phyloP scores from a whole-genome alignment of 1,140 invertebrate genomes.

The Drosophila miranda region DNA sequence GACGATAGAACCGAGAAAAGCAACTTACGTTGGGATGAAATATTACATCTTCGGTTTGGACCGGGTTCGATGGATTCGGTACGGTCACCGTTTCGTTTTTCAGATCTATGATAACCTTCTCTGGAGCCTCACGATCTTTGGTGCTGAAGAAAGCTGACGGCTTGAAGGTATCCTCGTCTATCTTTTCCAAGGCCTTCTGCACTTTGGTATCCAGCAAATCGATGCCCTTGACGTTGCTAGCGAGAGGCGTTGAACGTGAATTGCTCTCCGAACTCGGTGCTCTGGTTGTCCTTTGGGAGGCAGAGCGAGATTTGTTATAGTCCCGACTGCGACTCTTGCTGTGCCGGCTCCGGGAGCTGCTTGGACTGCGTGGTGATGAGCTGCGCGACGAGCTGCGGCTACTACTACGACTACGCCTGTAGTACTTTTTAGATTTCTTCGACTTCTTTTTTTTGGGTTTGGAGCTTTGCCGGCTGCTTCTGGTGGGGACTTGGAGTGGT shows the following conservation, averaged over 20 bases:
- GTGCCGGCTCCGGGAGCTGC: constrained; percentile 63
- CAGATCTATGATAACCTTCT: constrained; percentile 76
- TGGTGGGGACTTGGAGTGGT: constrained; percentile 64
- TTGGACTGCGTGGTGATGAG: constrained; percentile 52
- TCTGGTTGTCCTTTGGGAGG: constrained; percentile 52
- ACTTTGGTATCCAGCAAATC: constrained; percentile 69
- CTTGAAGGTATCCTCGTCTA: constrained; percentile 73
- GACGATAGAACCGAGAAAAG: neutral
- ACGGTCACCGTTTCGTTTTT: constrained; percentile 68
- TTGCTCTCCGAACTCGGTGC: constrained; percentile 64
- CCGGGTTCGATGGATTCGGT: constrained; percentile 27
- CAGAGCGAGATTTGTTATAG: constrained; percentile 57
- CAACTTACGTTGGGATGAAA: constrained; percentile 62
- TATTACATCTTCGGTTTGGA: constrained; percentile 61
- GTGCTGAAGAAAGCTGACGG: constrained; percentile 66
- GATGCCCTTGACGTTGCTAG: constrained; percentile 47
- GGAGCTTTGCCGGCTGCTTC: constrained; percentile 55
- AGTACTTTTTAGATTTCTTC: constrained; percentile 76
- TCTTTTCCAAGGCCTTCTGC: constrained; percentile 66
- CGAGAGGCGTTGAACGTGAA: constrained; percentile 23
- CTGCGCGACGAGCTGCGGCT: constrained; percentile 66
- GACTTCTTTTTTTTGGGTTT: constrained; percentile 74
- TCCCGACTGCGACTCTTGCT: constrained; percentile 62
- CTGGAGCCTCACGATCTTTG: constrained; percentile 50
- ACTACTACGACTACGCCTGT: constrained; percentile 62